A percentile compares a stretch with the other conserved stretches of the same genome.
phyloP scores from a whole-genome alignment of 2,113 vertebrate species.

The Oryzias javanicus region DNA sequence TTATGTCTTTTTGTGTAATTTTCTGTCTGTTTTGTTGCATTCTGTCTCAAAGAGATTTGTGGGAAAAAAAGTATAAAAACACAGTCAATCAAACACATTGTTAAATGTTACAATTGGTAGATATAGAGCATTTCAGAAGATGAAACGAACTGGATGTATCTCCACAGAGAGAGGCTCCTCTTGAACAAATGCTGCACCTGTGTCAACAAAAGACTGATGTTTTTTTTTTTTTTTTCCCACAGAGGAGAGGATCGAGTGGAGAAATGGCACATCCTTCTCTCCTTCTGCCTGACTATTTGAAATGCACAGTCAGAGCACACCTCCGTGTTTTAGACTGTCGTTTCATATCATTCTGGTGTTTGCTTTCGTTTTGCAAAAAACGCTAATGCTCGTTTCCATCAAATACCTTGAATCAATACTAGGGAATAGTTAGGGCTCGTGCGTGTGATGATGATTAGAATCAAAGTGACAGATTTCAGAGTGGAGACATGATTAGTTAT shows the following conservation, averaged over 20 bases:
- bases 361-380: slow-evolving; percentile 28
- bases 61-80: background rate
- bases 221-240: slow-evolving; percentile 1
- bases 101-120: slow-evolving; percentile 21
- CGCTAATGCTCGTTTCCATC: slow-evolving; percentile 36
- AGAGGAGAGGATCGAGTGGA: slow-evolving; percentile 49
- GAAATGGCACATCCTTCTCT: slow-evolving; percentile 27
- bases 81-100: slow-evolving; percentile 1
- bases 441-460: slow-evolving; percentile 43
- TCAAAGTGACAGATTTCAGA: slow-evolving; percentile 29
- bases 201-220: slow-evolving; percentile 33
- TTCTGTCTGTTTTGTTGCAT: background rate
- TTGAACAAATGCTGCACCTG: slow-evolving; percentile 46
- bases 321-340: slow-evolving; percentile 17
- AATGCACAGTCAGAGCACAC: slow-evolving; percentile 44
- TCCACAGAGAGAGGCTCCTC: slow-evolving; percentile 23
- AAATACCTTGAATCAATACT: slow-evolving; percentile 7
- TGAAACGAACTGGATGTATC: slow-evolving; percentile 18
- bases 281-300: slow-evolving; percentile 36
- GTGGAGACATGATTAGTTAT: slow-evolving; percentile 48
- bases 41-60: background rate
- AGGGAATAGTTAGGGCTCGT: slow-evolving; percentile 18
- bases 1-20: background rate
- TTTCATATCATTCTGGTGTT: slow-evolving; percentile 16
- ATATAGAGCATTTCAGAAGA: slow-evolving; percentile 12